Evolutionary conservation across 2,888 invertebrate species (phyloP).

Genomic region (Rhamphomyia laevipes): DNA sequence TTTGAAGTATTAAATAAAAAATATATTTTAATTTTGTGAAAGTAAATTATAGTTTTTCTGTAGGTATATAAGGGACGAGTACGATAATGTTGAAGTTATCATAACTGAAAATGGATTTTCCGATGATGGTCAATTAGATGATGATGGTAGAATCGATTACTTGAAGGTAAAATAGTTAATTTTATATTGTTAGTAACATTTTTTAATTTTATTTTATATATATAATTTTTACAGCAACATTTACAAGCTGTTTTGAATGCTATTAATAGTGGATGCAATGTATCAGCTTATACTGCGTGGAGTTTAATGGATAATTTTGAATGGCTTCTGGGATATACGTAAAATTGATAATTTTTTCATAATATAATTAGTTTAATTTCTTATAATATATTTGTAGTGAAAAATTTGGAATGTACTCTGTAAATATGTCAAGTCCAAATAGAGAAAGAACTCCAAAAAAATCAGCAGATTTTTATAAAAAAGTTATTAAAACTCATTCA

Average conservation of each 20-base stretch:
- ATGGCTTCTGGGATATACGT: constrained; percentile 28
- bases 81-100: constrained; percentile 42
- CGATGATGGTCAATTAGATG: constrained; percentile 33
- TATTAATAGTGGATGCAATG: constrained; percentile 24
- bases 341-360: constrained; percentile 12
- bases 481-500: constrained; percentile 38
- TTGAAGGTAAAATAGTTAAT: constrained; percentile 16
- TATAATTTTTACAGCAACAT: constrained; percentile 20
- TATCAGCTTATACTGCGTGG: constrained; percentile 25
- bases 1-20: constrained; percentile 15
- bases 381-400: constrained; percentile 38
- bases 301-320: constrained; percentile 30
- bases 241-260: constrained; percentile 24
- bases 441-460: constrained; percentile 50
- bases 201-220: constrained; percentile 34
- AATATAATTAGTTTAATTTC: constrained; percentile 7
- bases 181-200: neutral
- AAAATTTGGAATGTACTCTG: constrained; percentile 56
- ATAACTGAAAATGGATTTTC: constrained; percentile 51
- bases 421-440: constrained; percentile 48
- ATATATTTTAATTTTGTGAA: neutral
- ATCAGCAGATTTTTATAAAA: constrained; percentile 46
- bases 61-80: constrained; percentile 44
- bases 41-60: neutral
- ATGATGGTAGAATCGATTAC: constrained; percentile 30